Conservation (phyloP, 2,797 vertebrate species). For the Rallus crepitans region DNA sequence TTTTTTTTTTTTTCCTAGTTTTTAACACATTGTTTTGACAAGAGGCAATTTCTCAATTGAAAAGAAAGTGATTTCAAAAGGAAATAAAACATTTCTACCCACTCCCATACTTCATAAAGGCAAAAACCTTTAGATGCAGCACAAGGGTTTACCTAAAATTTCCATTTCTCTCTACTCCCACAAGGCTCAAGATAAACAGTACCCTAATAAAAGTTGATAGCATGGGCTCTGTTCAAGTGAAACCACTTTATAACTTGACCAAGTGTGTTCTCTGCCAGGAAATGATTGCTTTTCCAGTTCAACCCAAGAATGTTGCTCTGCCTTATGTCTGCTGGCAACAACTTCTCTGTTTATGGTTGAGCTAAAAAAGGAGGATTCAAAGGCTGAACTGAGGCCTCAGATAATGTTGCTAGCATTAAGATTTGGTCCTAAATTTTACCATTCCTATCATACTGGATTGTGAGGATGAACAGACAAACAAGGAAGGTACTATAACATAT, state of each 20-base stretch:
- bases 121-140: background rate
- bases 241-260: conserved; percentile 69
- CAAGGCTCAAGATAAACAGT: conserved; percentile 72
- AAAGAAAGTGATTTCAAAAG: conserved; percentile 28
- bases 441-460: background rate
- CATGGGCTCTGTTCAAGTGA: conserved; percentile 64
- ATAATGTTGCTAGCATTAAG: background rate
- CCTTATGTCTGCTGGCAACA: conserved; percentile 73
- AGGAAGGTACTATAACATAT: background rate
- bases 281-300: conserved; percentile 75
- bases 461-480: background rate
- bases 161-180: conserved; percentile 61
- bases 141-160: conserved; percentile 48
- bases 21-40: background rate
- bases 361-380: conserved; percentile 36
- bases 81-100: background rate
- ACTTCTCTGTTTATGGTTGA: conserved; percentile 65
- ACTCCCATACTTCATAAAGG: background rate
- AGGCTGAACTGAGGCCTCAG: conserved; percentile 2
- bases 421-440: background rate
- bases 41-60: background rate
- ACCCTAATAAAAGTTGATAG: conserved; percentile 74
- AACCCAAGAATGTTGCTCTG: conserved; percentile 72
- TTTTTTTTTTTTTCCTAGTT: background rate
- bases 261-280: conserved; percentile 72